Conservation (phyloP, 2,888 invertebrate species). For the Colletes collaris region DNA sequence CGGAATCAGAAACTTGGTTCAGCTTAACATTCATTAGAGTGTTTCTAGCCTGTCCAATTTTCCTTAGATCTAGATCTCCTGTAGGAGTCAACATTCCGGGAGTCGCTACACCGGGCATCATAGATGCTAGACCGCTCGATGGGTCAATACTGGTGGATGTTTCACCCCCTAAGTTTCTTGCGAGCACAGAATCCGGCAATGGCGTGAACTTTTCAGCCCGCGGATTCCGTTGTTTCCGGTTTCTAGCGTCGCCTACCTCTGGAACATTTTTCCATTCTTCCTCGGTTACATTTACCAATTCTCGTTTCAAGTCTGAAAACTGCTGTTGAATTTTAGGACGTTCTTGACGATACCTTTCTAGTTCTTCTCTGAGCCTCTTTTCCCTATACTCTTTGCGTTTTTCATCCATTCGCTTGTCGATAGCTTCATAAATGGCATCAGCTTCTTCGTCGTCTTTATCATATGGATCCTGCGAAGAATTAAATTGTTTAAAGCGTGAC, state of each 20-base stretch:
- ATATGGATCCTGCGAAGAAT: slow-evolving; percentile 91
- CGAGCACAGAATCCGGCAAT: slow-evolving; percentile 96
- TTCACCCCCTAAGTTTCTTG: slow-evolving; percentile 93
- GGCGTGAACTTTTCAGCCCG: slow-evolving; percentile 98
- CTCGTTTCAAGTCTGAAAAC: slow-evolving; percentile 98
- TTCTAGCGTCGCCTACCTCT: slow-evolving; percentile 99
- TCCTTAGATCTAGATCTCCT: slow-evolving; percentile 97
- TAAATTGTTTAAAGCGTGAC: not conserved
- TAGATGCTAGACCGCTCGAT: slow-evolving; percentile 92
- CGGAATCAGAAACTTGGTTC: slow-evolving; percentile 94
- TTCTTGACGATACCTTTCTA: slow-evolving; percentile 99
- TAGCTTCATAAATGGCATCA: slow-evolving; percentile 98
- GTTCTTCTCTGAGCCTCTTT: slow-evolving; percentile 93
- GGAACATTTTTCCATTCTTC: slow-evolving; percentile 99
- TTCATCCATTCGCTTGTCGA: slow-evolving; percentile 99
- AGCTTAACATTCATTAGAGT: slow-evolving; percentile 99
- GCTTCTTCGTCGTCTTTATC: slow-evolving; percentile 99
- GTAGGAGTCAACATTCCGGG: slow-evolving; percentile 94
- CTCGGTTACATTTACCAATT: slow-evolving; percentile 91
- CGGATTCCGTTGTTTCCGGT: slow-evolving; percentile 97
- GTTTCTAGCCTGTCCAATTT: slow-evolving; percentile 99
- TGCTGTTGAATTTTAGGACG: slow-evolving; percentile 99
- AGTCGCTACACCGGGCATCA: slow-evolving; percentile 93
- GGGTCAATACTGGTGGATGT: slow-evolving; percentile 92
- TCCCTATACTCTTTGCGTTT: slow-evolving; percentile 98